Evolutionary conservation across 2,888 invertebrate genomes (phyloP), one percentile per base, ranked within the genome.

Genomic region (Microctonus brassicae): DNA sequence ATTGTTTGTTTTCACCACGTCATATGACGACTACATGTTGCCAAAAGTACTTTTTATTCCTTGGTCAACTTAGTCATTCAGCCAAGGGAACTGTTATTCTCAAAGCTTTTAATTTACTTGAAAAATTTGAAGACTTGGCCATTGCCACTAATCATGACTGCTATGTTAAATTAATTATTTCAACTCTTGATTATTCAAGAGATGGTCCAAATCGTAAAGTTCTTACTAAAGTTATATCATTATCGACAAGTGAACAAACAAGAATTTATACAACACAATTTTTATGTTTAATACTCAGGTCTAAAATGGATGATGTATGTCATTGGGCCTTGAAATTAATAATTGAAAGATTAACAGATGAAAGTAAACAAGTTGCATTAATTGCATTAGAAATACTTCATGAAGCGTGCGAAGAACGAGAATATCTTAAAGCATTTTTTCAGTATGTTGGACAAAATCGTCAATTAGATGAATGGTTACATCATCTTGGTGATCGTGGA

Each of bases 31-130:
- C 93, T 81, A 96, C 97, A 0, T 94, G 96, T 89, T 95, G 96
- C 85, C 97, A 97, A 87, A 94, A 95, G 89, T 98, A 98, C 89
- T 98, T 98, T 88, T 90, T 98, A 57, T 95, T 97, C 85, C 92
- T 98, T 75, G 98, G 98, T 0, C 93, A 96, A 78, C 90, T 98
- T 81, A 94, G 94, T 79, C 93, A 94, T 75, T 91, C 91, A 7
- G 90, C 91, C 66, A 89, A 90, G 58, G 95, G 95, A 1, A 88
- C 93, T 53, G 90, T 90, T 77, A 90, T 94, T 66, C 90, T 98
- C 61, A 94, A 94, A 75, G 92, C 81, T 34, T 86, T 85, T 63
- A 81, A 85, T 73, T 73, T 87, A 26, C 75, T 87, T 47, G 84
- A 86, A 9, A 85, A 83, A 42, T 90, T 97, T 69, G 89, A 94